A percentile compares a stretch with the other conserved stretches of the same genome.
Conservation (phyloP, 2,888 invertebrate genomes). For the Tineola bisselliella region DNA sequence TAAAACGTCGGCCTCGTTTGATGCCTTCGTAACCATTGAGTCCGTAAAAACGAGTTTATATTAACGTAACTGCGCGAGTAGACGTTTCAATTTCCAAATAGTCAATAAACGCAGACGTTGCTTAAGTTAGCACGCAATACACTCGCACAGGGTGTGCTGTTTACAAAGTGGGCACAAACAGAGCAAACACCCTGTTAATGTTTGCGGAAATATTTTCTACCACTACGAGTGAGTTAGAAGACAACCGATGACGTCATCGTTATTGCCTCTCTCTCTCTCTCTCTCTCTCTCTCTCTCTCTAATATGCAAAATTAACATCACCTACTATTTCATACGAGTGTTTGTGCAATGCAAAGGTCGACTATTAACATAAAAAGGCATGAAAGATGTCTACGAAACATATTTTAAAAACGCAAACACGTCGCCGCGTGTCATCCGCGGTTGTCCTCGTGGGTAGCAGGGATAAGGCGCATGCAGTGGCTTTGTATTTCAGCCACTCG, state of each 20-base stretch:
- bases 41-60: too few relatives aligned
- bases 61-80: too few relatives aligned
- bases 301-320: too few relatives aligned
- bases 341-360: too few relatives aligned
- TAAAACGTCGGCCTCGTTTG: not conserved
- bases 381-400: too few relatives aligned
- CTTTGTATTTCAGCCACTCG: not conserved
- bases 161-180: not conserved
- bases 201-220: not conserved
- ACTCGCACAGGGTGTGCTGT: not conserved
- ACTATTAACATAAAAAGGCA: too few relatives aligned
- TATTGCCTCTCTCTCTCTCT: too few relatives aligned
- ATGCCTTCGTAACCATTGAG: too few relatives aligned
- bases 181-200: not conserved
- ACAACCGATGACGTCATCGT: not conserved
- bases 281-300: too few relatives aligned
- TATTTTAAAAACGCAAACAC: too few relatives aligned
- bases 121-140: not conserved
- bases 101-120: not conserved
- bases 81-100: not conserved
- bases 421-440: not conserved
- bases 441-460: not conserved
- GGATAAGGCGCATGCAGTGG: not conserved
- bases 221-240: not conserved
- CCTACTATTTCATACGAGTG: too few relatives aligned